These are phyloP conservation scores for Cryptus viduatorius DNA, from an alignment of 2,888 invertebrate species.

Conservation along the genomic window DNA sequence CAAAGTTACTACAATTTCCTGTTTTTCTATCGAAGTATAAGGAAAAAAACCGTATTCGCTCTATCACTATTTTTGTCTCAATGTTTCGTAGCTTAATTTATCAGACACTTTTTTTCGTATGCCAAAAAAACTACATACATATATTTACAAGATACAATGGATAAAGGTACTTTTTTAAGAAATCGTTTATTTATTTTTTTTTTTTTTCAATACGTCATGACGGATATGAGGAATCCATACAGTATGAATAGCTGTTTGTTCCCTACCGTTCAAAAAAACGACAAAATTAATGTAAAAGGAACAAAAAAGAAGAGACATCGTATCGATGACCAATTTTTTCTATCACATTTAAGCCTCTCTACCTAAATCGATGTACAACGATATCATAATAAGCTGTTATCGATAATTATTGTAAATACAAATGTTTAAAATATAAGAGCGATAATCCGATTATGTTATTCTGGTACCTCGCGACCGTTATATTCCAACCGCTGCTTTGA, in stretches of 20 bases:
- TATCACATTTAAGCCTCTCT: conserved; percentile 11
- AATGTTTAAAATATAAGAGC: conserved; percentile 71
- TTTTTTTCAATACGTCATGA: conserved; percentile 34
- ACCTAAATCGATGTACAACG: conserved; percentile 54
- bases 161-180: conserved; percentile 15
- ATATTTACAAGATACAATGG: conserved; percentile 33
- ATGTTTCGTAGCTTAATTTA: conserved; percentile 51
- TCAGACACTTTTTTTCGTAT: conserved; percentile 51
- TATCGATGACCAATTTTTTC: conserved; percentile 72
- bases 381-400: conserved; percentile 65
- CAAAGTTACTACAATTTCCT: not conserved
- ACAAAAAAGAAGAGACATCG: conserved; percentile 52
- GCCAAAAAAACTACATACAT: conserved; percentile 55
- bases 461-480: not conserved
- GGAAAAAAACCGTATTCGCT: conserved; percentile 24
- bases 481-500: conserved; percentile 31
- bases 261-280: conserved; percentile 73
- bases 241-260: conserved; percentile 41
- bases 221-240: conserved; percentile 18
- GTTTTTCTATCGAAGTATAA: conserved; percentile 15
- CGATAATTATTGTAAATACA: conserved; percentile 77
- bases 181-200: conserved; percentile 29
- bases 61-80: conserved; percentile 27
- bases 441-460: conserved; percentile 25
- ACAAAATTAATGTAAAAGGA: conserved; percentile 32